phyloP scores from a whole-genome alignment of 2,888 invertebrate genomes.

The Gastrophysa polygoni region DNA sequence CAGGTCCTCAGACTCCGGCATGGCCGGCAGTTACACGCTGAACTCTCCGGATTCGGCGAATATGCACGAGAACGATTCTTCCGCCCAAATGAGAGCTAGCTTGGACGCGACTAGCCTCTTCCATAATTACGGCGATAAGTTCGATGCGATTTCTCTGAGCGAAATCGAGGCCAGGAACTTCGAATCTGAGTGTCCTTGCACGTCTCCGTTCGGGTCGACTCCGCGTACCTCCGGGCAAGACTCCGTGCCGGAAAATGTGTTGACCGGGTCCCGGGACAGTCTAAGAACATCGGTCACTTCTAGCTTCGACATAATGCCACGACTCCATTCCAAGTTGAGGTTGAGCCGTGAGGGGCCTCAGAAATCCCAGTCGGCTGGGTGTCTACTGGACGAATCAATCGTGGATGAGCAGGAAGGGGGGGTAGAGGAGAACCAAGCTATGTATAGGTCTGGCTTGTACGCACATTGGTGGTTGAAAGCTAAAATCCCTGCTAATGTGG shows the following conservation, averaged over 20 bases:
- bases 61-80: conserved; percentile 41
- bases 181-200: conserved; percentile 74
- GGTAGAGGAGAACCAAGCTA: conserved; percentile 50
- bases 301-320: conserved; percentile 56
- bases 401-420: conserved; percentile 32
- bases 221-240: conserved; percentile 71
- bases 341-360: conserved; percentile 30
- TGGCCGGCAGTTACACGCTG: conserved; percentile 81
- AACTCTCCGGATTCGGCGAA: conserved; percentile 70
- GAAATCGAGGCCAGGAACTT: conserved; percentile 65
- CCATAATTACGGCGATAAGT: conserved; percentile 44
- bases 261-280: conserved; percentile 62
- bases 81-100: conserved; percentile 44
- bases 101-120: conserved; percentile 45
- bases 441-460: conserved; percentile 84
- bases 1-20: conserved; percentile 82
- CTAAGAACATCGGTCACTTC: conserved; percentile 62
- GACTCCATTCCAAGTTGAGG: conserved; percentile 60
- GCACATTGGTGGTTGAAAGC: conserved; percentile 95
- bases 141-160: conserved; percentile 59
- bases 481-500: conserved; percentile 72
- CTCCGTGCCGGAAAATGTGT: conserved; percentile 63
- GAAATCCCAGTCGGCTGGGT: conserved; percentile 50
- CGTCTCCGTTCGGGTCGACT: conserved; percentile 75
- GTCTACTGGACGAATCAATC: conserved; percentile 38